These are phyloP conservation scores for rat (Rattus norvegicus) DNA, from an alignment of 2,113 vertebrate species.

Conservation along the genomic window GRCr8 NC_086035.1:40182501-40183000, in stretches of 20 bases:
- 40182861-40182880: neutral
- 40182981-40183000: neutral
- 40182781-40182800: neutral
- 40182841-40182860: neutral
- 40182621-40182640: neutral
- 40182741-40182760: neutral
- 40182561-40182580: neutral
- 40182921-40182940: conserved; percentile 5
- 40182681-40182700: neutral
- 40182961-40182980: neutral
- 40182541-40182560: neutral
- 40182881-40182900: neutral
- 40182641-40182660: neutral
- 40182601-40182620: neutral
- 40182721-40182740: neutral
- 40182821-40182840: neutral
- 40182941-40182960: neutral
- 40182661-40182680: neutral
- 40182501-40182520: neutral
- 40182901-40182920: neutral
- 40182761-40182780: neutral
- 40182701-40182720: neutral
- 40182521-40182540: neutral
- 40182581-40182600: neutral
- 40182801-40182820: neutral